Base-by-base conservation (phyloP, 2,113 vertebrate genomes). In the Microtus pennsylvanicus region DNA sequence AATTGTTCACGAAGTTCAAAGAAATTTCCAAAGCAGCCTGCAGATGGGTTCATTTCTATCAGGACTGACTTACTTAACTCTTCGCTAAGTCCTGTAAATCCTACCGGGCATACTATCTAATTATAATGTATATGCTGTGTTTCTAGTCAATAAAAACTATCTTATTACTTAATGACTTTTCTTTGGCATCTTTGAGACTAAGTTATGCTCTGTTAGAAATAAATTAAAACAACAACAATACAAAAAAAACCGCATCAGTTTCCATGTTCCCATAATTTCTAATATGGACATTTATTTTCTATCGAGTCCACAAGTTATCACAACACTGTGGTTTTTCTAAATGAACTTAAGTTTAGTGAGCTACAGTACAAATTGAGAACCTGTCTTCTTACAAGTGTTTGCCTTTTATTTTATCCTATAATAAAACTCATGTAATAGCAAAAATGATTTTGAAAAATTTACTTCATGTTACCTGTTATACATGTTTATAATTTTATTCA, bases 71-170 rank as follows among this genome's bases (percentile, higher is more conserved):
- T 98, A 95, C 83, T 98, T 94, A 98, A 94, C 90, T 98, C 93
- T 98, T 98, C 97, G 94, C 0, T 93, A 97, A 98, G 42, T 98
- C 95, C 91, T 97, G 65, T 98, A 98, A 99, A 98, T 99, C 97
- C 98, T 98, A 75, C 88, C 97, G 97, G 98, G 97, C 93, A 95
- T 95, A 96, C 94, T 97, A 86, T 98, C 97, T 98, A 98, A 98
- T 98, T 99, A 98, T 96, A 93, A 82, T 97, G 96, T 95, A 96
- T 98, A 98, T 98, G 97, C 97, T 98, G 96, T 96, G 98, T 98
- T 98, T 96, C 80, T 98, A 98, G 98, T 98, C 98, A 98, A 98
- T 98, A 98, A 98, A 98, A 98, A 90, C 96, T 97, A 97, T 97
- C 97, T 97, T 98, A 97, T 98, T 98, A 98, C 98, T 98, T 98